These are phyloP conservation scores for Dolichotis patagonum DNA, from an alignment of 2,113 vertebrate species.

Conservation along the genomic window DNA sequence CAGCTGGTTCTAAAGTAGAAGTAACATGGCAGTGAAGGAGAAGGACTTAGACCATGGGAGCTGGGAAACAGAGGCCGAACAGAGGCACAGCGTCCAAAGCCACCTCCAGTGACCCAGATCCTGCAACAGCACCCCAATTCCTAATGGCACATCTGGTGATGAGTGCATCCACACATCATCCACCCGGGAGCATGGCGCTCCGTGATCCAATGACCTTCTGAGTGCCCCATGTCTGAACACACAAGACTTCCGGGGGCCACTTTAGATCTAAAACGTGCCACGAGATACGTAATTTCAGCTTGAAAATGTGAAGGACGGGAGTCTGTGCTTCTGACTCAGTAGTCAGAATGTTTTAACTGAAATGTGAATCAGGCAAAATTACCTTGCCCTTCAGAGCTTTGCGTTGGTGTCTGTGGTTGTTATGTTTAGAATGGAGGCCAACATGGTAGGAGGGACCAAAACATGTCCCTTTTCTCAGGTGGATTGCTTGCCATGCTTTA, in stretches of 20 bases:
- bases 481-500: background rate
- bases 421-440: background rate
- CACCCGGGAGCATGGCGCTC: accelerated
- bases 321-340: background rate
- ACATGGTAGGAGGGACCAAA: background rate
- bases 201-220: background rate
- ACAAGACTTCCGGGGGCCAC: too few species aligned
- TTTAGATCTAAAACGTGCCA: background rate
- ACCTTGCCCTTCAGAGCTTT: background rate
- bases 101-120: too few species aligned
- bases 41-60: background rate
- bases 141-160: background rate
- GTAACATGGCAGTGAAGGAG: background rate
- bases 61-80: background rate
- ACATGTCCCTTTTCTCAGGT: background rate
- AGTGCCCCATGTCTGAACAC: background rate
- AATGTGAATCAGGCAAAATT: background rate
- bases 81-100: background rate
- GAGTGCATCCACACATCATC: background rate
- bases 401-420: background rate
- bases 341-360: background rate
- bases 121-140: background rate
- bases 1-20: background rate
- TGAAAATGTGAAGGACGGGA: background rate
- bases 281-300: background rate